Evolutionary conservation across 2,888 invertebrate species (phyloP).

Genomic region (Chrysolina oricalcia): DNA sequence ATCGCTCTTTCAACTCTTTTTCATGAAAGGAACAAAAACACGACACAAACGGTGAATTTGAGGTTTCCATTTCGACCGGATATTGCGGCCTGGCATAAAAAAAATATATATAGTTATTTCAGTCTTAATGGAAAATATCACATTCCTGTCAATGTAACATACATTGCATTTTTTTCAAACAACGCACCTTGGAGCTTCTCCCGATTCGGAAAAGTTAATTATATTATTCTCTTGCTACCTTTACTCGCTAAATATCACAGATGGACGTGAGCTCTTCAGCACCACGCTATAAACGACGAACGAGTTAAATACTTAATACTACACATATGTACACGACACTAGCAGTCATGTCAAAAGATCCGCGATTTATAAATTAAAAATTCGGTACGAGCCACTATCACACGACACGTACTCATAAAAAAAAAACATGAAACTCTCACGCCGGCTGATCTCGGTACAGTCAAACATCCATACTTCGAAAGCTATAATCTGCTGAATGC

Average conservation of each 20-base stretch:
- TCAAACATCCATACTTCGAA: constrained; percentile 62
- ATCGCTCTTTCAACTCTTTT: constrained; percentile 61
- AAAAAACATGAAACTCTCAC: constrained; percentile 67
- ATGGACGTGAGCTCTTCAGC: constrained; percentile 68
- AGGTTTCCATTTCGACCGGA: constrained; percentile 49
- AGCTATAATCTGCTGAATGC: constrained; percentile 39
- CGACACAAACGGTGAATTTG: constrained; percentile 52
- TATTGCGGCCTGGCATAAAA: constrained; percentile 59
- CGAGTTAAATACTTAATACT: constrained; percentile 68
- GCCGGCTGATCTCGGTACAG: constrained; percentile 61
- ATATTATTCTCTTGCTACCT: constrained; percentile 72
- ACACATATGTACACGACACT: constrained; percentile 67
- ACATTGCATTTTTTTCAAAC: constrained; percentile 46
- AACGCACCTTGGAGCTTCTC: constrained; percentile 66
- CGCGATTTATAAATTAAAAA: constrained; percentile 61
- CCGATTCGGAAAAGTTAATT: constrained; percentile 70
- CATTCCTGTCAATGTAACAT: constrained; percentile 68
- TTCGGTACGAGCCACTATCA: constrained; percentile 65
- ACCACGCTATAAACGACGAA: constrained; percentile 66
- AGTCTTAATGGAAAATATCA: constrained; percentile 75
- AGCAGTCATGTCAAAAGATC: constrained; percentile 68
- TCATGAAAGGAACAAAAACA: constrained; percentile 51
- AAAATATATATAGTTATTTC: constrained; percentile 71
- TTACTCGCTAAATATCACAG: constrained; percentile 72
- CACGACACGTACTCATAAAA: constrained; percentile 67